Evolutionary conservation across 2,797 vertebrate genomes (phyloP).

Genomic region (Sandelia bainsii): DNA sequence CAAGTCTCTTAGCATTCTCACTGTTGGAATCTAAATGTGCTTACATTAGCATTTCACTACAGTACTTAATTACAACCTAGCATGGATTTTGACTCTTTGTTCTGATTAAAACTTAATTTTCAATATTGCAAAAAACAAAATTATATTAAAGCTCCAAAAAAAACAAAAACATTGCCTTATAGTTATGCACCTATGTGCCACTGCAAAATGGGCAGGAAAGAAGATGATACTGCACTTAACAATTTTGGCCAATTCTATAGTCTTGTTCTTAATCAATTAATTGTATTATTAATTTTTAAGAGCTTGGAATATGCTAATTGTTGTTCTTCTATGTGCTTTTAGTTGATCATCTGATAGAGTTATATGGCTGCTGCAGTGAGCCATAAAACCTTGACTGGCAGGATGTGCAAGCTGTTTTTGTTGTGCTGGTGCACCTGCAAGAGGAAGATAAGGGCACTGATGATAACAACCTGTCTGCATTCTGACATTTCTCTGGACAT

Average conservation of each 20-base stretch:
- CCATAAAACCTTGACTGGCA: conserved; percentile 71
- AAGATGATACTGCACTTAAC: not conserved
- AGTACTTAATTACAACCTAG: not conserved
- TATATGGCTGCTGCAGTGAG: conserved; percentile 54
- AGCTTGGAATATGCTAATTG: conserved; percentile 33
- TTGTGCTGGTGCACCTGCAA: conserved; percentile 79
- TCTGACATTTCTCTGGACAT: conserved; percentile 82
- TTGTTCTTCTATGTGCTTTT: conserved; percentile 46
- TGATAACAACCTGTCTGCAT: conserved; percentile 84
- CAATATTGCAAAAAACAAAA: not conserved
- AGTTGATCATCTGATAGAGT: conserved; percentile 69
- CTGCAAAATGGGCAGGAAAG: not conserved
- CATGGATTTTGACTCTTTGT: not conserved
- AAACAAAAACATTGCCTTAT: not conserved
- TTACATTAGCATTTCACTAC: not conserved
- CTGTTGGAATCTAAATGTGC: no score
- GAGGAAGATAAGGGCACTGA: conserved; percentile 81
- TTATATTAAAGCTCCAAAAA: not conserved
- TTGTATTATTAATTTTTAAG: conserved; percentile 27
- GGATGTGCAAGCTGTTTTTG: conserved; percentile 65
- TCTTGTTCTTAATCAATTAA: conserved; percentile 11
- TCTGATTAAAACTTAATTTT: not conserved
- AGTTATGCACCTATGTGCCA: not conserved
- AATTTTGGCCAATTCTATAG: not conserved
- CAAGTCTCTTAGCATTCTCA: not conserved